phyloP scores from a whole-genome alignment of 2,888 invertebrate genomes.

The Harpalus rufipes region DNA sequence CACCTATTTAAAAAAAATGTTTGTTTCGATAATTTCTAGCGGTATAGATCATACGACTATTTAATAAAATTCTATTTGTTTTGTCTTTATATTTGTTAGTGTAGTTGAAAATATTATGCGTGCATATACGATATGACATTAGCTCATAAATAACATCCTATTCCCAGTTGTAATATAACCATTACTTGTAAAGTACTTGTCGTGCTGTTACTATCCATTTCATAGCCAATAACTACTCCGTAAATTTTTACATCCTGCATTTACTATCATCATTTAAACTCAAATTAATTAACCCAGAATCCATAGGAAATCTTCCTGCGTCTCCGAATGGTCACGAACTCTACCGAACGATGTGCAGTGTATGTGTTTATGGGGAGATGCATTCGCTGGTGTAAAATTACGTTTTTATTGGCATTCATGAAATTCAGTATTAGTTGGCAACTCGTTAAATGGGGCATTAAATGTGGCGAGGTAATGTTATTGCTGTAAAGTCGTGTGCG shows the following conservation, averaged over 20 bases:
- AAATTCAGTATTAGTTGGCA: constrained; percentile 67
- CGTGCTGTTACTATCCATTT: constrained; percentile 18
- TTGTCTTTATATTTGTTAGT: not conserved
- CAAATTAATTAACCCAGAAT: constrained; percentile 47
- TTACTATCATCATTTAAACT: constrained; percentile 37
- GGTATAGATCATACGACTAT: too few species aligned
- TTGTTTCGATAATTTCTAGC: too few species aligned
- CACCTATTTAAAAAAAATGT: too few species aligned
- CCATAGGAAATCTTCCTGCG: constrained; percentile 21
- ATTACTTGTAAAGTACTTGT: constrained; percentile 11
- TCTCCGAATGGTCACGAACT: constrained; percentile 13
- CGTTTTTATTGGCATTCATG: constrained; percentile 67
- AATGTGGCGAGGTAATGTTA: constrained; percentile 66
- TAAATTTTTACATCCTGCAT: constrained; percentile 44
- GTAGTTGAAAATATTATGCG: not conserved
- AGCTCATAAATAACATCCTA: not conserved
- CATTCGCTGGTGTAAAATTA: constrained; percentile 62
- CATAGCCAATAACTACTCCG: constrained; percentile 44
- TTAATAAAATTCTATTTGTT: too few species aligned
- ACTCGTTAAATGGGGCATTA: constrained; percentile 67
- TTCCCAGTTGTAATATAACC: constrained; percentile 9
- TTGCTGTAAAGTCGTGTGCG: constrained; percentile 45
- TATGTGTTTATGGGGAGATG: constrained; percentile 48
- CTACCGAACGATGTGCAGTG: not conserved
- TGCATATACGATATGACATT: not conserved